These are phyloP conservation scores for Monopterus albus DNA, from an alignment of 2,113 vertebrate species.

Conservation along the genomic window DNA sequence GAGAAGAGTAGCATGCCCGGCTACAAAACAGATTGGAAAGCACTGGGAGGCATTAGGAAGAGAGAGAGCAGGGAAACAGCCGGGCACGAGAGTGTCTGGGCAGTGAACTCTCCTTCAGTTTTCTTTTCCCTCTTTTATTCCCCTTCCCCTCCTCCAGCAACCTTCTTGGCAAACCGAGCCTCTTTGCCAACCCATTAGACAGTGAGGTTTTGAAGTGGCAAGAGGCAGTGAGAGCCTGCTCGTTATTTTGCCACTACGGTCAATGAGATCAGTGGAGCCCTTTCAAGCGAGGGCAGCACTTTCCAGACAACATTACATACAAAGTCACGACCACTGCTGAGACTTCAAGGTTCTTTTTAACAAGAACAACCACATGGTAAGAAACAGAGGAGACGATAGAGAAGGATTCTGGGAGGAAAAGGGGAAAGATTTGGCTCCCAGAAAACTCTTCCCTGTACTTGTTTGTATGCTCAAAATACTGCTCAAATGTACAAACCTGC, in stretches of 20 bases:
- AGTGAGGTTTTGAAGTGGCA: conserved; percentile 61
- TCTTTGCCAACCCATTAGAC: conserved; percentile 61
- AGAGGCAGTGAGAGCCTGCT: conserved; percentile 54
- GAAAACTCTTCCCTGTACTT: background rate
- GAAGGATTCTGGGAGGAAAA: background rate
- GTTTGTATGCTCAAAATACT: background rate
- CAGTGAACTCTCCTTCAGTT: conserved; percentile 55
- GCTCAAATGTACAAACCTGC: background rate
- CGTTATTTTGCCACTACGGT: conserved; percentile 65
- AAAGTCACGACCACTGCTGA: conserved; percentile 48
- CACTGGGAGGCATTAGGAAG: conserved; percentile 52
- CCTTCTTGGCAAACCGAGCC: conserved; percentile 31
- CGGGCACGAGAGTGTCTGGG: conserved; percentile 40
- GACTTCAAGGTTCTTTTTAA: conserved; percentile 47
- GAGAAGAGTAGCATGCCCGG: conserved; percentile 32
- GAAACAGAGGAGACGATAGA: conserved; percentile 30
- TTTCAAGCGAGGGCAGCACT: conserved; percentile 51
- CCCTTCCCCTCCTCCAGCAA: conserved; percentile 28
- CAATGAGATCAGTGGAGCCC: conserved; percentile 53
- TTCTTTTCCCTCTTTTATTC: conserved; percentile 39
- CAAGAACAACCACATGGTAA: conserved; percentile 36
- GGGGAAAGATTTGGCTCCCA: background rate
- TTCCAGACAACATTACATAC: conserved; percentile 61
- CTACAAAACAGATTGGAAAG: conserved; percentile 72
- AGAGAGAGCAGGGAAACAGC: conserved; percentile 32